A percentile compares a stretch with the other conserved stretches of the same genome.
Conservation (phyloP, 2,888 invertebrate genomes). For the Amphipoea oculea region DNA sequence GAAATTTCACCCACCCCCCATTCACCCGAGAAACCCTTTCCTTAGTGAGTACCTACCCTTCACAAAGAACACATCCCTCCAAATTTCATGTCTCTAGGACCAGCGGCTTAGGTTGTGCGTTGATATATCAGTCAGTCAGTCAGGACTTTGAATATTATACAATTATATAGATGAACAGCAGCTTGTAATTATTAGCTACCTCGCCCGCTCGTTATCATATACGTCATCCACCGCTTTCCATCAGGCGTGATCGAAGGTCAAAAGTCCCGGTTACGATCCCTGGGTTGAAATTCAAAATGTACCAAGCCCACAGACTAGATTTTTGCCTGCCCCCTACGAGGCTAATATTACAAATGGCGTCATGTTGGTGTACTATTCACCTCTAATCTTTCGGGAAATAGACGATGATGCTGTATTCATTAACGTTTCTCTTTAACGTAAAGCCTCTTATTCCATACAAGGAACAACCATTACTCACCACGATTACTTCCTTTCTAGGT, state of each 20-base stretch:
- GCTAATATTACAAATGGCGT: background rate
- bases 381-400: background rate
- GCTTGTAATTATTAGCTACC: background rate
- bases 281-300: background rate
- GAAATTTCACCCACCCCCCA: too few relatives aligned
- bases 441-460: constrained; percentile 2
- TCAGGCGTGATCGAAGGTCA: too few relatives aligned
- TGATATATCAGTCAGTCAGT: too few relatives aligned
- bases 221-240: too few relatives aligned
- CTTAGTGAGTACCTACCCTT: too few relatives aligned
- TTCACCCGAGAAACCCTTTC: too few relatives aligned
- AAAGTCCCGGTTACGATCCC: background rate
- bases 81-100: too few relatives aligned
- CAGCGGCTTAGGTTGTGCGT: too few relatives aligned
- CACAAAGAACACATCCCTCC: too few relatives aligned
- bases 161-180: background rate
- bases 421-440: background rate
- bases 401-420: background rate
- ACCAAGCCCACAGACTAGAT: background rate
- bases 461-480: background rate
- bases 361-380: background rate
- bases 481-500: background rate
- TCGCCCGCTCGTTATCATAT: background rate
- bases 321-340: background rate
- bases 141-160: too few relatives aligned